Evolutionary conservation across 23 tunicate genomes (phyloP).

Genomic region (Oikopleura albicans): DNA sequence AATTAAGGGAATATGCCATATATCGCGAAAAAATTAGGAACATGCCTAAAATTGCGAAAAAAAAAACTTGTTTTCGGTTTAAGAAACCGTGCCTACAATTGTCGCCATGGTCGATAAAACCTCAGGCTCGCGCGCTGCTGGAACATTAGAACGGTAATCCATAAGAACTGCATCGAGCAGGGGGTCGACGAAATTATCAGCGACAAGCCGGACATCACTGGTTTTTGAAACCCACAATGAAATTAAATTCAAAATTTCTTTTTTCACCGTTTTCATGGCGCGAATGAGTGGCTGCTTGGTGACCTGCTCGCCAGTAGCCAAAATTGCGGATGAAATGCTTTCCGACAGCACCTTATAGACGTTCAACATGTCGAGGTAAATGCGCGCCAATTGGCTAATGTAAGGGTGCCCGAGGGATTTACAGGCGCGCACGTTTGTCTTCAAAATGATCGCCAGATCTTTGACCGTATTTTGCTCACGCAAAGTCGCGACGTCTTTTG

Average conservation of each 20-base stretch:
- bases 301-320: slow-evolving; percentile 61
- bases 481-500: slow-evolving; percentile 47
- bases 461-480: slow-evolving; percentile 78
- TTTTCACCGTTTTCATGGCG: slow-evolving; percentile 89
- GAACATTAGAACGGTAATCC: slow-evolving; percentile 77
- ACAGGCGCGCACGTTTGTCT: slow-evolving; percentile 85
- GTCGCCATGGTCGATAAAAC: slow-evolving; percentile 19
- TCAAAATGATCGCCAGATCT: slow-evolving; percentile 68
- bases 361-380: slow-evolving; percentile 95
- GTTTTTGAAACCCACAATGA: slow-evolving; percentile 81
- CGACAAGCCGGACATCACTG: slow-evolving; percentile 44
- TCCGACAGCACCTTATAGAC: slow-evolving; percentile 93
- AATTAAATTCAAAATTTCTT: slow-evolving; percentile 77
- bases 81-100: too few relatives aligned
- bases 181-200: slow-evolving; percentile 78
- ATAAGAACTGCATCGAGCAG: slow-evolving; percentile 66
- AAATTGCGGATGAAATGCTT: slow-evolving; percentile 81
- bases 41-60: too few relatives aligned
- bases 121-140: slow-evolving; percentile 97
- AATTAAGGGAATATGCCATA: too few relatives aligned
- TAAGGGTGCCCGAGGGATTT: slow-evolving; percentile 65
- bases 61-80: too few relatives aligned
- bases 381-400: slow-evolving; percentile 49
- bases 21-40: too few relatives aligned
- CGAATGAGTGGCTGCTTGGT: slow-evolving; percentile 80